Conservation (phyloP, 1,140 invertebrate genomes). For the Dolichoris vasculosae region DNA sequence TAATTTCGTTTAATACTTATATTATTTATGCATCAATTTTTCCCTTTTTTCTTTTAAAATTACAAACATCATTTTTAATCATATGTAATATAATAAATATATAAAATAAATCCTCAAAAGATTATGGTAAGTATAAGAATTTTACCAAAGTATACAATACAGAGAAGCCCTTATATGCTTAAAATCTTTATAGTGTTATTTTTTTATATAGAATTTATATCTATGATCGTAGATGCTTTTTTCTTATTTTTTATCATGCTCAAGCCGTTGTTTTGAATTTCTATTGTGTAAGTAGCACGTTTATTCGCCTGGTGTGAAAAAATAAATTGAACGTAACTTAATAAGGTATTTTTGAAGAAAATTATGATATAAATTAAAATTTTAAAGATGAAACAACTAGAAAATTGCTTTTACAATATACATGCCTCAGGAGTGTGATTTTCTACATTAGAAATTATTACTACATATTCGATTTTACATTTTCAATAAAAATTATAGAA, state of each 20-base stretch:
- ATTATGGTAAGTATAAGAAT: slow-evolving; percentile 14
- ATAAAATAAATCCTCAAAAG: background rate
- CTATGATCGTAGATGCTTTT: slow-evolving; percentile 24
- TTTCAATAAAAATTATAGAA: background rate
- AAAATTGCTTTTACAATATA: slow-evolving; percentile 25
- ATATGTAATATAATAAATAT: background rate
- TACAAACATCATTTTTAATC: background rate
- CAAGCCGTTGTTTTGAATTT: slow-evolving; percentile 6
- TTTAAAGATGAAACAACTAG: background rate
- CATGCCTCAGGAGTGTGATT: slow-evolving; percentile 74
- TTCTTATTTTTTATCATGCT: slow-evolving; percentile 11
- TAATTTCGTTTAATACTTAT: background rate
- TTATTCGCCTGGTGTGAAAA: background rate
- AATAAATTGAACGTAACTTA: background rate
- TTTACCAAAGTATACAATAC: background rate
- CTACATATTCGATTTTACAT: background rate
- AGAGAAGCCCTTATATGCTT: background rate
- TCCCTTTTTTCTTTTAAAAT: no score
- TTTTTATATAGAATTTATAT: slow-evolving; percentile 14
- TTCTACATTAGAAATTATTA: slow-evolving; percentile 21
- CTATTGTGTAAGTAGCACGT: background rate
- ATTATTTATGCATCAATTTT: background rate
- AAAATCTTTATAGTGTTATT: background rate
- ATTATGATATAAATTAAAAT: slow-evolving; percentile 37
- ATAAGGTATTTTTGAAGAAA: slow-evolving; percentile 25